Percentiles rank a stretch among this genome's conserved stretches.
Conservation (phyloP, 2,113 vertebrate genomes). For the Carassius carassius region DNA sequence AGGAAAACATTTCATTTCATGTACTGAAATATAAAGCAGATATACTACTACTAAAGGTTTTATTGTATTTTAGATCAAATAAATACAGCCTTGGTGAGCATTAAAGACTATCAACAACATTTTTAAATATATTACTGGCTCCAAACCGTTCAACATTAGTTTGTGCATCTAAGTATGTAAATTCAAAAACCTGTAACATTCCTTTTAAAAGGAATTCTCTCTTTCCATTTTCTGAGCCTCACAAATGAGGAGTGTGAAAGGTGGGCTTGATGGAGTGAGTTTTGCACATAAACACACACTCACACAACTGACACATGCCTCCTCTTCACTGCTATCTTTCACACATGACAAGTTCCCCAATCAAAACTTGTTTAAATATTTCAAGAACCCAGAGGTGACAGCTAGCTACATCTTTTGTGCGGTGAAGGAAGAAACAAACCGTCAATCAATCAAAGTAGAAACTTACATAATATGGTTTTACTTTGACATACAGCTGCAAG, state of each 20-base stretch:
- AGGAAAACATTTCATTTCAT: too few species aligned
- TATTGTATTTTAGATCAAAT: neutral
- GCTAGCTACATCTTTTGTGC: conserved; percentile 37
- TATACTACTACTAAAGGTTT: too few species aligned
- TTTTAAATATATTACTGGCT: neutral
- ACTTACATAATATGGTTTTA: neutral
- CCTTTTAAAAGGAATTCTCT: neutral
- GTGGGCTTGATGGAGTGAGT: neutral
- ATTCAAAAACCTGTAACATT: neutral
- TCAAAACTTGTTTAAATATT: conserved; percentile 67
- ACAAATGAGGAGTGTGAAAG: conserved; percentile 22
- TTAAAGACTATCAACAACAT: neutral
- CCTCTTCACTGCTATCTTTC: conserved; percentile 47
- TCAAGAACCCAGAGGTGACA: conserved; percentile 58
- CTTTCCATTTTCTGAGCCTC: conserved; percentile 16
- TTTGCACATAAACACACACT: conserved; percentile 39
- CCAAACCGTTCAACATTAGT: neutral
- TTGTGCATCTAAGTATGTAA: neutral
- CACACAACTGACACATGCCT: neutral
- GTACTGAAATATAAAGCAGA: too few species aligned
- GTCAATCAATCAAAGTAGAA: conserved; percentile 45
- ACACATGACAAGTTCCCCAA: conserved; percentile 49
- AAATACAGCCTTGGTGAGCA: neutral
- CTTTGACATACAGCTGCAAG: neutral
- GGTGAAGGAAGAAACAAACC: conserved; percentile 52